phyloP scores from a whole-genome alignment of 2,113 vertebrate species.

The Spilogale gracilis region DNA sequence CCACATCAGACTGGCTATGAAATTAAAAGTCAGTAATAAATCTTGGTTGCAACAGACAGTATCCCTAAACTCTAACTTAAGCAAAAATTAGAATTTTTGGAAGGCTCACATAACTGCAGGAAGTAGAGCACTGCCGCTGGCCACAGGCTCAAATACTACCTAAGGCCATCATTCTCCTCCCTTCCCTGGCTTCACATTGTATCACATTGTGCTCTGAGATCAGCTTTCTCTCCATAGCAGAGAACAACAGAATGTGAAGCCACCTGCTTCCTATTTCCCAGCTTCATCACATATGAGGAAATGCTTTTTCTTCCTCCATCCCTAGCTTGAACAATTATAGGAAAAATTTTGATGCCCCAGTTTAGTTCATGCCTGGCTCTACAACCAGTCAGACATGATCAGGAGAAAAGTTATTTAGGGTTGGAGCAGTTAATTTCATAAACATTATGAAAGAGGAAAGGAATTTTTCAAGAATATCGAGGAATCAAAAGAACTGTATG shows the following conservation, averaged over 20 bases:
- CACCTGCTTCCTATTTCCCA: constrained; percentile 73
- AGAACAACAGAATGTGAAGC: constrained; percentile 36
- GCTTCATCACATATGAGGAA: constrained; percentile 48
- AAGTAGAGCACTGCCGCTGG: not conserved
- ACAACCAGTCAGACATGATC: not conserved
- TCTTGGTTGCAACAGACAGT: constrained; percentile 6
- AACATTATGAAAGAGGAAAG: not conserved
- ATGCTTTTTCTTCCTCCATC: not conserved
- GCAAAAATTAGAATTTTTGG: not conserved
- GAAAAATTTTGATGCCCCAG: not conserved
- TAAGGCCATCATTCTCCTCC: not conserved
- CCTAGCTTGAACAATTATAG: constrained; percentile 63
- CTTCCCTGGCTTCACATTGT: not conserved
- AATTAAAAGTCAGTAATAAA: constrained; percentile 48
- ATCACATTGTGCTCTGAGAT: not conserved
- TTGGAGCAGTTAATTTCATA: not conserved
- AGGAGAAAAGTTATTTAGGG: not conserved
- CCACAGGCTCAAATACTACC: not conserved
- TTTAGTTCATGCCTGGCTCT: constrained; percentile 8
- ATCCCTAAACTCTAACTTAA: not conserved
- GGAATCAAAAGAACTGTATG: not conserved
- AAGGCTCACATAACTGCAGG: not conserved
- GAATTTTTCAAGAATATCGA: not conserved
- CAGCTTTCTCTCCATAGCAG: not conserved
- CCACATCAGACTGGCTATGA: not conserved